These are phyloP conservation scores for Mus pahari DNA, from an alignment of 2,113 vertebrate species.

Conservation along the genomic window DNA sequence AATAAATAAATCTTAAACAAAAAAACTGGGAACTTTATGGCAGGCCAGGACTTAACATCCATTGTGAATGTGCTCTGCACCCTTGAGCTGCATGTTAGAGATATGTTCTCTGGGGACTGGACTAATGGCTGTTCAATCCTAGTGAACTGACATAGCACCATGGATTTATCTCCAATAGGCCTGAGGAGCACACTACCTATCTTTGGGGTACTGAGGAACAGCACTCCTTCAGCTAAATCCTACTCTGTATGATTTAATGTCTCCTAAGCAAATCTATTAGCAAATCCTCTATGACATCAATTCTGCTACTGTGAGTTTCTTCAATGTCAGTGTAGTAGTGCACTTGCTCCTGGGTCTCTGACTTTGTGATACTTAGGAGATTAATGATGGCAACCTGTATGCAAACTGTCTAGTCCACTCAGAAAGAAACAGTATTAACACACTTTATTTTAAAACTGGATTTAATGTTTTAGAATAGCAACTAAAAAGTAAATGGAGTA, in stretches of 20 bases:
- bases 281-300: background rate
- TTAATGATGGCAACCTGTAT: background rate
- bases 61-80: background rate
- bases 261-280: background rate
- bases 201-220: background rate
- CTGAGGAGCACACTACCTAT: background rate
- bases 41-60: background rate
- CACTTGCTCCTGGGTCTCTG: background rate
- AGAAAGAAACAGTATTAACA: background rate
- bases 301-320: background rate
- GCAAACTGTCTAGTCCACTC: background rate
- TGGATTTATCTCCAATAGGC: background rate
- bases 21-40: background rate
- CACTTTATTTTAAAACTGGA: slow-evolving; percentile 21
- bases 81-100: background rate
- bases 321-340: background rate
- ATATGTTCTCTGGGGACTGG: background rate
- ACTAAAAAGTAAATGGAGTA: slow-evolving; percentile 25
- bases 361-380: no score
- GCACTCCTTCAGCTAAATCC: background rate
- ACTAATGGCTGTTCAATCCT: background rate
- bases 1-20: no score
- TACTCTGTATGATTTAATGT: background rate
- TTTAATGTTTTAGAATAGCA: slow-evolving; percentile 58
- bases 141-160: background rate